These are phyloP conservation scores for Hydrozoanthus gracilis DNA, from an alignment of 92 coral and sea anemone genomes.

Conservation along the genomic window DNA sequence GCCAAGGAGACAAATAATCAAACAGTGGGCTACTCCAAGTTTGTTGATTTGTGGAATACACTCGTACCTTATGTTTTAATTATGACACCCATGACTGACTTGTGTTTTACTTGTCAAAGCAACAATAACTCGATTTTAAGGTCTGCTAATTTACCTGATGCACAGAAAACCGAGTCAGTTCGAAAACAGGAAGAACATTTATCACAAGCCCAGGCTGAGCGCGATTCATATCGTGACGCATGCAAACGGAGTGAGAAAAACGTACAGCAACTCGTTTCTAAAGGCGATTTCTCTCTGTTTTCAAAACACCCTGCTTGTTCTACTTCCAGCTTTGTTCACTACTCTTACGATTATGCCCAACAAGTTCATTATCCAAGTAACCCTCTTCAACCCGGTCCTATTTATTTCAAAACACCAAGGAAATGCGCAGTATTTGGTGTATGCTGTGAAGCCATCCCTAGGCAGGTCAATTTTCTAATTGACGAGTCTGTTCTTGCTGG, in stretches of 20 bases:
- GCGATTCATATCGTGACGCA: background rate
- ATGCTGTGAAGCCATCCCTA: slow-evolving; percentile 22
- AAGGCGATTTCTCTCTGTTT: background rate
- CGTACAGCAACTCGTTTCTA: background rate
- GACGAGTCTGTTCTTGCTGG: slow-evolving; percentile 41
- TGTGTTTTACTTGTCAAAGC: slow-evolving; percentile 51
- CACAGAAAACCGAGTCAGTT: slow-evolving; percentile 21
- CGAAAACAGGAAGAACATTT: slow-evolving; percentile 6
- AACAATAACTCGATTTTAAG: slow-evolving; percentile 37
- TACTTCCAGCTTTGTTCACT: slow-evolving; percentile 40
- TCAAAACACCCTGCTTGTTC: slow-evolving; percentile 51
- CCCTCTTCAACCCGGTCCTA: slow-evolving; percentile 68
- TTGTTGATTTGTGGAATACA: slow-evolving; percentile 1
- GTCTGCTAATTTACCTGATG: slow-evolving; percentile 54
- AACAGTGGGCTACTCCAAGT: background rate
- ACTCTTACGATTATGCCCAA: slow-evolving; percentile 66
- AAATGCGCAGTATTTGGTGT: slow-evolving; percentile 49
- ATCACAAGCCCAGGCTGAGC: background rate
- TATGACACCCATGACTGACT: slow-evolving; percentile 54
- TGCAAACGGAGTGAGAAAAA: slow-evolving; percentile 24
- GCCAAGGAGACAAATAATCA: background rate
- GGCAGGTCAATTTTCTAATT: slow-evolving; percentile 41
- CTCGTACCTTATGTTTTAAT: slow-evolving; percentile 16
- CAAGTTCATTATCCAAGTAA: slow-evolving; percentile 61
- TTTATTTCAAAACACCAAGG: slow-evolving; percentile 49